A percentile compares a stretch with the other conserved stretches of the same genome.
Conservation (phyloP, 2,888 invertebrate genomes). For the Steinernema hermaphroditum region DNA sequence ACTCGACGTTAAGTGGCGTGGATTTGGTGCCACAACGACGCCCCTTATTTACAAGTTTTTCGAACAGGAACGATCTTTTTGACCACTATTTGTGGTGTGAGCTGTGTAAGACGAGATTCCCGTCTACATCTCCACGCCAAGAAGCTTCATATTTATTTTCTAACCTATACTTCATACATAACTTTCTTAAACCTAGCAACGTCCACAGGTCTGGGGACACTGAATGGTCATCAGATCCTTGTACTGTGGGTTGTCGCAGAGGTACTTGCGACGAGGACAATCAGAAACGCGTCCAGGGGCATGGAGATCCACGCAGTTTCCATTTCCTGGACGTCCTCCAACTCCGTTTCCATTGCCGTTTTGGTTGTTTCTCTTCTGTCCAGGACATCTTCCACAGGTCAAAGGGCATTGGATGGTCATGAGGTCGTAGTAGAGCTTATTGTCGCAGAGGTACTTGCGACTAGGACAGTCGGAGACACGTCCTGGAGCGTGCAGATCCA, state of each 20-base stretch:
- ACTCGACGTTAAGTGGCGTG: too few relatives aligned
- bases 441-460: conserved; percentile 37
- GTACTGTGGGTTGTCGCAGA: conserved; percentile 7
- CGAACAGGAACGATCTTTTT: too few relatives aligned
- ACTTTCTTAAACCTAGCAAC: neutral
- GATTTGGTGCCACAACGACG: too few relatives aligned
- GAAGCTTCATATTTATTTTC: too few relatives aligned
- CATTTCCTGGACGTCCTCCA: too few relatives aligned
- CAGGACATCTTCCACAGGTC: conserved; percentile 39
- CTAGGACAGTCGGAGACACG: conserved; percentile 38
- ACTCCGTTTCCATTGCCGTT: too few relatives aligned
- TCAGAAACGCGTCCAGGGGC: neutral
- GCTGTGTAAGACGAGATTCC: too few relatives aligned
- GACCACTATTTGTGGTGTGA: too few relatives aligned
- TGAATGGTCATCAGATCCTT: conserved; percentile 3
- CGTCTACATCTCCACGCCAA: too few relatives aligned
- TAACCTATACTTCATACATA: neutral
- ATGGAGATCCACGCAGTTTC: neutral
- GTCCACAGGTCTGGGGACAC: conserved; percentile 29
- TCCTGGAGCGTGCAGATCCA: conserved; percentile 36
- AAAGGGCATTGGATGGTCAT: conserved; percentile 44
- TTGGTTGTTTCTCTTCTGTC: too few relatives aligned
- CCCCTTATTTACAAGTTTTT: too few relatives aligned
- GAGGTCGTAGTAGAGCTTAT: conserved; percentile 40
- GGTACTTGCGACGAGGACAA: neutral